Percentiles rank a stretch among this genome's conserved stretches.
These are phyloP conservation scores for Miichthys miiuy DNA, from an alignment of 2,797 vertebrate genomes.

Conservation along the genomic window DNA sequence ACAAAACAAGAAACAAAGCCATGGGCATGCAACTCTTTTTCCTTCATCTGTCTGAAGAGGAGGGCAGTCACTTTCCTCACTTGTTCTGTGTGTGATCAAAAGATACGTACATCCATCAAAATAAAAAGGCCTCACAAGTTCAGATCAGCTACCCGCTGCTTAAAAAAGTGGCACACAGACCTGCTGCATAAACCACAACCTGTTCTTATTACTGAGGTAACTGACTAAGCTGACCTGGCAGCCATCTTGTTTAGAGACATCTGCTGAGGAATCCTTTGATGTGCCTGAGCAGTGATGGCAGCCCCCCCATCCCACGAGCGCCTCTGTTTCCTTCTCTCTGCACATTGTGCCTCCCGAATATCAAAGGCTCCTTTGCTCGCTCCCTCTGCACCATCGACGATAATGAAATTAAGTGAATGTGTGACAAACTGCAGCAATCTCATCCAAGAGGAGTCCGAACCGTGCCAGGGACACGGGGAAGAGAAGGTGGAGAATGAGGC, in stretches of 20 bases:
- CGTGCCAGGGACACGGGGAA: background rate
- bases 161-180: constrained; percentile 1
- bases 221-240: constrained; percentile 69
- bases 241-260: constrained; percentile 79
- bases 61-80: constrained; percentile 21
- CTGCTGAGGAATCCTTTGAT: constrained; percentile 77
- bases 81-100: constrained; percentile 34
- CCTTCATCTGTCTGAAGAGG: constrained; percentile 5
- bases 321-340: constrained; percentile 55
- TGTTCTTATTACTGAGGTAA: constrained; percentile 59
- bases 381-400: constrained; percentile 35
- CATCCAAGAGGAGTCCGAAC: constrained; percentile 31
- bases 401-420: constrained; percentile 66
- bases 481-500: background rate
- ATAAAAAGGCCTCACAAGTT: constrained; percentile 30
- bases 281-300: constrained; percentile 61
- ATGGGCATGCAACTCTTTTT: constrained; percentile 32
- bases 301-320: constrained; percentile 55
- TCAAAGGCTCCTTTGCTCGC: constrained; percentile 63
- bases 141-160: background rate
- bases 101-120: constrained; percentile 14
- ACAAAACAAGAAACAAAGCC: constrained; percentile 47
- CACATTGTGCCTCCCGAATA: constrained; percentile 58
- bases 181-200: constrained; percentile 39
- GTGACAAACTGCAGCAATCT: constrained; percentile 56